phyloP scores from a whole-genome alignment of 2,797 vertebrate species.

The Gallinago nigripennis region DNA sequence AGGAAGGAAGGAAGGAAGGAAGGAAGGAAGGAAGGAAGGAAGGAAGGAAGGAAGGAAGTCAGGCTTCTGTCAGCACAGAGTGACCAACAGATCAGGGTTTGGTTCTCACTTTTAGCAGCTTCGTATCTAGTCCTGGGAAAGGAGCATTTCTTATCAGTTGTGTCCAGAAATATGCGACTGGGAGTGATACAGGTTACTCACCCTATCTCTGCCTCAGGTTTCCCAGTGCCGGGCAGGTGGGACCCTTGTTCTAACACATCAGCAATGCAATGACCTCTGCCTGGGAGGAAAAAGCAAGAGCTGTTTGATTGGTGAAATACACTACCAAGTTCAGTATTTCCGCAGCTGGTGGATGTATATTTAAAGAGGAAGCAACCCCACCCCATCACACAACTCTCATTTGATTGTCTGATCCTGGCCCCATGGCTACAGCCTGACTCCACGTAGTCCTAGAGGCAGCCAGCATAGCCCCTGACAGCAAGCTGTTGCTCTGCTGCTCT shows the following conservation, averaged over 20 bases:
- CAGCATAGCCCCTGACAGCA: not conserved
- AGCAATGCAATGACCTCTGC: not conserved
- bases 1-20: not conserved
- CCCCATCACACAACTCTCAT: not conserved
- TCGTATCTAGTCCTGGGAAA: not conserved
- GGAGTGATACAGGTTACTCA: not conserved
- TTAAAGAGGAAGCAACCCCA: not conserved
- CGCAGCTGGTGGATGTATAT: not conserved
- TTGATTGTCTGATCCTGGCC: not conserved
- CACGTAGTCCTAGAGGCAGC: fast-evolving
- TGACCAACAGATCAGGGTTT: not conserved
- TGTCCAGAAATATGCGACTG: not conserved
- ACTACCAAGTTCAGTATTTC: not conserved
- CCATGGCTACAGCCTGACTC: not conserved
- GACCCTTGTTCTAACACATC: not conserved
- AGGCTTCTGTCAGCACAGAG: not conserved
- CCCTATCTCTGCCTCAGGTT: not conserved
- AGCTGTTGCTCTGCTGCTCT: not conserved
- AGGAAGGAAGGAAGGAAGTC: too few species aligned
- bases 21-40: not conserved
- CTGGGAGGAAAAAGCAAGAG: not conserved
- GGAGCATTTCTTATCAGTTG: not conserved
- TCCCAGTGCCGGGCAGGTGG: not conserved
- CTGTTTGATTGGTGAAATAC: not conserved
- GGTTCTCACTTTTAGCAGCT: not conserved